A percentile compares a stretch with the other conserved stretches of the same genome.
Evolutionary conservation across 2,888 invertebrate genomes (phyloP).

Genomic region (Theristus sp.): DNA sequence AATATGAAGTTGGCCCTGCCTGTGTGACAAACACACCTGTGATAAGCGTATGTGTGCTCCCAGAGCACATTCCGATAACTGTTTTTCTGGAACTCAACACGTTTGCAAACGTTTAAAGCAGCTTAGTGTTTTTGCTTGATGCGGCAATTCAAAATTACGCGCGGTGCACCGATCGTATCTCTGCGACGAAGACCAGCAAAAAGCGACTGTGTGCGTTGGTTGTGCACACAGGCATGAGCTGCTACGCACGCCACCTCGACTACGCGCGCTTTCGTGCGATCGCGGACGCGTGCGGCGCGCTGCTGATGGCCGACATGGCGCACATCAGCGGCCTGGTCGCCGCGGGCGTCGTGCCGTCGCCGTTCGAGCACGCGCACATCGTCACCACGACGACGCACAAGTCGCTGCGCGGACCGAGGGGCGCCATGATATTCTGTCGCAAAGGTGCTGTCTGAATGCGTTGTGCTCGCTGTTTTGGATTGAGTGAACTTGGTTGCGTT

Average conservation of each 20-base stretch:
- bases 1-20: no score
- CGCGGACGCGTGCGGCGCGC: slow-evolving; percentile 58
- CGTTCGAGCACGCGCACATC: slow-evolving; percentile 64
- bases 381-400: slow-evolving; percentile 90
- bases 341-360: slow-evolving; percentile 73
- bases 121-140: no score
- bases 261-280: slow-evolving; percentile 64
- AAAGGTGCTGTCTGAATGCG: slow-evolving; percentile 45
- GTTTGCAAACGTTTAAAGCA: no score
- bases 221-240: slow-evolving; percentile 47
- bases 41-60: no score
- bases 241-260: slow-evolving; percentile 77
- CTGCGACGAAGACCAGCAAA: no score
- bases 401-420: slow-evolving; percentile 57
- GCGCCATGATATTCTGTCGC: slow-evolving; percentile 67
- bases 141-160: no score
- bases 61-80: no score
- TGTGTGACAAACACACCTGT: no score
- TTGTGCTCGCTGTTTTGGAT: background rate
- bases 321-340: slow-evolving; percentile 74
- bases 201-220: no score
- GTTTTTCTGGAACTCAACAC: no score
- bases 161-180: no score
- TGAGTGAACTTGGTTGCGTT: no score
- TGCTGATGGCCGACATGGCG: slow-evolving; percentile 83